Base-by-base conservation (phyloP, 2,888 invertebrate genomes). In the Diaphora mendica region DNA sequence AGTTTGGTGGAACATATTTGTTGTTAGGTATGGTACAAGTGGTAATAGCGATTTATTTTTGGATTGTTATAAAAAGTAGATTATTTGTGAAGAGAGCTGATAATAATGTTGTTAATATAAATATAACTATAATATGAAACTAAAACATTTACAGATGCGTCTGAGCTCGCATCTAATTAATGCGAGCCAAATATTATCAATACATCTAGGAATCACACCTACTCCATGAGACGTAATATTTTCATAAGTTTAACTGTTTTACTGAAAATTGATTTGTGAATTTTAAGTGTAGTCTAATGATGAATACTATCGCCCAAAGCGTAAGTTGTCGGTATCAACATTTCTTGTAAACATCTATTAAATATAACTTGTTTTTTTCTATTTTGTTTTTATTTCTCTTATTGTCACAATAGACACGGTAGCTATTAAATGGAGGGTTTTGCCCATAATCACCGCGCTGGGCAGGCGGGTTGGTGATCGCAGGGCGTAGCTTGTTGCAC, bases 41-140 rank as follows among this genome's bases (percentile, higher is more conserved):
- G 23, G 26, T 79, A 39, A 59, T 87, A 64, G 78, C 86, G 64
- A 51, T 85, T 8, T 89, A 89, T 76, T 89, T 88, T 79, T 88
- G 89, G 89, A 78, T 89, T 72, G 76, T 89, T 44, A 83, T 89
- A 64, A 82, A 85, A 67, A 89, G 89, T 77, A 76, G 81, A 66
- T 73, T 85, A 62, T 79, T 75, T 73, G 51, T 66, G 13, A 78
- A 77, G 71, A 84, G 85, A 76, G 73, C 72, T 59, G 84, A 86
- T 35, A 65, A 81, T 39, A 89, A 88, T 80, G 82, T 88, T 44
- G 44, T 89, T 26, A 83, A 84, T 74, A 86, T 89, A 74, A 80
- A 87, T 70, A 84, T 88, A 72, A 84, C 80, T 20, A 87, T 88
- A 64, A 30, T 84, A 26, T 87, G 73, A 84, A 72, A 17, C n/a